phyloP scores from a whole-genome alignment of 2,888 invertebrate genomes.

The Cryptocheilus praepositus region DNA sequence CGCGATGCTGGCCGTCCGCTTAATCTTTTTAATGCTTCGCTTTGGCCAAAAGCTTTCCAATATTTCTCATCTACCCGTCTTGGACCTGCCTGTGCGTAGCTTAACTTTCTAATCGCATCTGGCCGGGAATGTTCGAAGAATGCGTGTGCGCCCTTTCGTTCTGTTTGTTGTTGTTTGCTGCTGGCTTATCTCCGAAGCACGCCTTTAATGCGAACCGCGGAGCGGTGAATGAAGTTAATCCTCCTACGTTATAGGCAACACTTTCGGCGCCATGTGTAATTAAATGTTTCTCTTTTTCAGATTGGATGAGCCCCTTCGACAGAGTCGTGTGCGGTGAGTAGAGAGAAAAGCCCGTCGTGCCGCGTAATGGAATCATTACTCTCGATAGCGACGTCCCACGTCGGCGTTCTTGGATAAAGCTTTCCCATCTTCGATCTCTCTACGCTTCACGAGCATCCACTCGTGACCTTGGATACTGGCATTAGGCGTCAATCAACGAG shows the following conservation, averaged over 20 bases:
- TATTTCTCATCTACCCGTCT: constrained; percentile 40
- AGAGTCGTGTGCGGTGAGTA: constrained; percentile 96
- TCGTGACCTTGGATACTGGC: constrained; percentile 11
- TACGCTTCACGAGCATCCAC: not conserved
- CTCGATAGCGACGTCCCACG: too few species aligned
- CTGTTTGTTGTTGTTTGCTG: constrained; percentile 3
- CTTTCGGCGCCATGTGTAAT: not conserved
- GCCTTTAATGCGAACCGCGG: constrained; percentile 26
- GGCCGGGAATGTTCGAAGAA: constrained; percentile 25
- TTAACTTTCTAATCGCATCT: constrained; percentile 61
- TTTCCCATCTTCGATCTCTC: too few species aligned
- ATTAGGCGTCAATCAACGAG: not conserved
- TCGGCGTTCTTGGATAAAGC: too few species aligned
- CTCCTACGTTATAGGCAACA: too few species aligned
- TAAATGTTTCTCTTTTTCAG: constrained; percentile 79
- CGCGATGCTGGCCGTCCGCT: constrained; percentile 2
- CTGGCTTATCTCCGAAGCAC: constrained; percentile 38
- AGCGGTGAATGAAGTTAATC: constrained; percentile 13
- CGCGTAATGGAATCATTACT: too few species aligned
- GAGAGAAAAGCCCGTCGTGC: not conserved
- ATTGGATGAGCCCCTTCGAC: constrained; percentile 97
- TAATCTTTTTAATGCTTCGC: constrained; percentile 6
- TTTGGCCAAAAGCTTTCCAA: constrained; percentile 27
- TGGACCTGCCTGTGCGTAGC: constrained; percentile 47
- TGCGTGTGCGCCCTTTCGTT: constrained; percentile 4